A percentile compares a stretch with the other conserved stretches of the same genome.
phyloP scores from a whole-genome alignment of 2,888 invertebrate species.

The Mythimna loreyi region DNA sequence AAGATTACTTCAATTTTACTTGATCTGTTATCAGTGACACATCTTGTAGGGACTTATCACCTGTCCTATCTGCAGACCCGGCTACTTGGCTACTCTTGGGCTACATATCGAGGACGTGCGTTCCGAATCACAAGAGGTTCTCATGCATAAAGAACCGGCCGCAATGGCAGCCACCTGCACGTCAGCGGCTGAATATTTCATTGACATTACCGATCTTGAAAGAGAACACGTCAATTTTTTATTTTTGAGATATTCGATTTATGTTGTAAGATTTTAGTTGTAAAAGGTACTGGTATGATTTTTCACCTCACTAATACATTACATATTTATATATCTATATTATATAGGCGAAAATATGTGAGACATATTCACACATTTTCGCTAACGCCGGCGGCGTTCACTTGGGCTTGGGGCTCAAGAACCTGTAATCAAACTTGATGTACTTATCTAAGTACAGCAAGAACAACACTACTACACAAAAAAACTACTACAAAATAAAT shows the following conservation, averaged over 20 bases:
- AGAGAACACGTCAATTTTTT: slow-evolving; percentile 61
- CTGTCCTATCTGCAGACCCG: slow-evolving; percentile 12
- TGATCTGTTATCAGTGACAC: accelerated
- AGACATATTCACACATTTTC: no score
- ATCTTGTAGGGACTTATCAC: neutral
- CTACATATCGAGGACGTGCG: slow-evolving; percentile 81
- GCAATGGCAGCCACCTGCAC: slow-evolving; percentile 83
- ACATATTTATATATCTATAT: no score
- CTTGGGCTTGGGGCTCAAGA: no score
- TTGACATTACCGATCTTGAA: slow-evolving; percentile 69
- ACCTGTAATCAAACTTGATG: no score
- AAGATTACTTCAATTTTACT: neutral
- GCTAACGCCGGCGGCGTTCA: no score
- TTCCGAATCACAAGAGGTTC: slow-evolving; percentile 84
- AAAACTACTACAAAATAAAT: no score
- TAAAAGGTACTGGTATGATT: no score
- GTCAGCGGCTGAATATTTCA: slow-evolving; percentile 85
- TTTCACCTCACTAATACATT: neutral
- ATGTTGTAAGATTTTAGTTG: slow-evolving; percentile 12
- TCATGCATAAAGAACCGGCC: slow-evolving; percentile 87
- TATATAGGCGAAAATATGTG: neutral
- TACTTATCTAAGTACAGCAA: no score
- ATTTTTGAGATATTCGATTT: slow-evolving; percentile 41
- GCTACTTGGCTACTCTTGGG: slow-evolving; percentile 67
- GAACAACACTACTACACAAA: no score